Evolutionary conservation across 2,113 vertebrate species (phyloP).

Genomic region (Indri indri): DNA sequence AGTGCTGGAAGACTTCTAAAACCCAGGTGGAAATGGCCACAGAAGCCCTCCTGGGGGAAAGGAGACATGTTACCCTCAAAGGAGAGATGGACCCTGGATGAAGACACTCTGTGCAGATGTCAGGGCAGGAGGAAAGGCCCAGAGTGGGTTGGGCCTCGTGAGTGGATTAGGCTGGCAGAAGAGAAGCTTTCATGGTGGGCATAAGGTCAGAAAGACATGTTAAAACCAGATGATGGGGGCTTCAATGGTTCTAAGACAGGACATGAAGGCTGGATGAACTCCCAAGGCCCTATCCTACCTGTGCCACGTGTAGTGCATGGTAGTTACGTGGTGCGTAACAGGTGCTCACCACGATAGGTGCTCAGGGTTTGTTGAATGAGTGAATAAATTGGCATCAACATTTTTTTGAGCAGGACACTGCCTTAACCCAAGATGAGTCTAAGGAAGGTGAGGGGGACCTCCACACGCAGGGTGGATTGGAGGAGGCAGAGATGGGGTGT

Average conservation of each 20-base stretch:
- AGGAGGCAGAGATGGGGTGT: background rate
- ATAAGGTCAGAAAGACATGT: background rate
- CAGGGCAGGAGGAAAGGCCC: background rate
- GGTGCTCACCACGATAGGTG: background rate
- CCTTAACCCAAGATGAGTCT: background rate
- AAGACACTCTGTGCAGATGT: background rate
- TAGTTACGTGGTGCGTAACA: background rate
- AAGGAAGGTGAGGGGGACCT: background rate
- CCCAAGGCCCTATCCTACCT: background rate
- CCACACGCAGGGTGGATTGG: background rate
- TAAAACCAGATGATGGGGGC: background rate
- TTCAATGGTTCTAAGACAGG: background rate
- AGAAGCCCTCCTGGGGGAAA: background rate
- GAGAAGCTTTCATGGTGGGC: background rate
- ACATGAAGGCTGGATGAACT: background rate
- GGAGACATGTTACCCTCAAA: background rate
- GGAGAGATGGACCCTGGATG: background rate
- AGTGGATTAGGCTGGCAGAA: background rate
- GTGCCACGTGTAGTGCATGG: background rate
- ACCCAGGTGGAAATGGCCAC: background rate
- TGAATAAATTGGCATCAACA: background rate
- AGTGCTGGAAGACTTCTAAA: background rate
- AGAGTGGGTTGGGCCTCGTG: background rate
- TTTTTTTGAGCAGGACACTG: background rate
- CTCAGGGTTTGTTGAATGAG: background rate